phyloP scores from a whole-genome alignment of 2,113 vertebrate species.

The Mungos mungo region DNA sequence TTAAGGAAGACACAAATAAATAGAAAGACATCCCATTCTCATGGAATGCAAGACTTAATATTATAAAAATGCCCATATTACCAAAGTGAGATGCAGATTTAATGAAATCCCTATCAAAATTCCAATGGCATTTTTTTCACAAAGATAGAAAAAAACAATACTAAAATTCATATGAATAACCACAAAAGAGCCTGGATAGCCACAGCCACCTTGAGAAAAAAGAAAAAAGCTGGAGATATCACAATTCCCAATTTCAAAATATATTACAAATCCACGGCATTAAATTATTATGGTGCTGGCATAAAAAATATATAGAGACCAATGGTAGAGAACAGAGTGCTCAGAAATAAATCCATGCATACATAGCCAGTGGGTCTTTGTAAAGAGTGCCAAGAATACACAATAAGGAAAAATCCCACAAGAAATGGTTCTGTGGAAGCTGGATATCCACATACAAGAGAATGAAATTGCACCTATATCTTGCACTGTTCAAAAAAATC shows the following conservation, averaged over 20 bases:
- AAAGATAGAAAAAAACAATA: not conserved
- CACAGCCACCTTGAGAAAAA: not conserved
- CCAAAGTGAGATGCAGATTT: not conserved
- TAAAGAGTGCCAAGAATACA: not conserved
- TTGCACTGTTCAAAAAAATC: not conserved
- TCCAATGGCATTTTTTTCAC: not conserved
- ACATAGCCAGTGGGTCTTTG: not conserved
- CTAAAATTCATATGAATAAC: not conserved
- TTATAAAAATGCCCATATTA: not conserved
- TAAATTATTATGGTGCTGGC: not conserved
- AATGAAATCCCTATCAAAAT: not conserved
- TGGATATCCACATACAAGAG: not conserved
- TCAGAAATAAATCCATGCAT: not conserved
- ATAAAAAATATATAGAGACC: not conserved
- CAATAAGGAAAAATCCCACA: not conserved
- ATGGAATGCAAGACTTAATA: not conserved
- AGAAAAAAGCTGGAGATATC: not conserved
- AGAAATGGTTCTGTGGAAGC: not conserved
- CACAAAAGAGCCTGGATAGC: not conserved
- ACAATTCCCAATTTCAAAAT: not conserved
- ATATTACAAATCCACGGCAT: not conserved
- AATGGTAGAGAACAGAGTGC: not conserved
- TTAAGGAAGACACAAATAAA: not conserved
- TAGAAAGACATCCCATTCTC: not conserved
- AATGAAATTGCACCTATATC: not conserved